phyloP scores from a whole-genome alignment of 2,797 vertebrate genomes.

The Enteromius anoplus region DNA sequence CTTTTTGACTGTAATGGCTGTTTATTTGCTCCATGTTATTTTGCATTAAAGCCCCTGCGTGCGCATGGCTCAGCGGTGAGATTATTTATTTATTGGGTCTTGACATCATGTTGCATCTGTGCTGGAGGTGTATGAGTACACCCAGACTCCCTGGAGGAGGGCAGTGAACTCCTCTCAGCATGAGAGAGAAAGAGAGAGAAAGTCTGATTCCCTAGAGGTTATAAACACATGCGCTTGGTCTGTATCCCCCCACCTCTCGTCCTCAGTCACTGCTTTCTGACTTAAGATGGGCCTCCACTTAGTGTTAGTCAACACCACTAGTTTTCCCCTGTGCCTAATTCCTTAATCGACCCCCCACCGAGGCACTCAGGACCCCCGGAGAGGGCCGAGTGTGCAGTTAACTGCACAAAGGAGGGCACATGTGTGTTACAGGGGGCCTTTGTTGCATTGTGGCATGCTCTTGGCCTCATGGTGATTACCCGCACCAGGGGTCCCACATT shows the following conservation, averaged over 20 bases:
- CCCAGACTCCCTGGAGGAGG: conserved; percentile 12
- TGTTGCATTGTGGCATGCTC: conserved; percentile 54
- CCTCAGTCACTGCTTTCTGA: conserved; percentile 35
- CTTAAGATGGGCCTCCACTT: conserved; percentile 53
- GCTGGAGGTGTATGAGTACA: conserved; percentile 10
- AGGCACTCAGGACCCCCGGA: conserved; percentile 57
- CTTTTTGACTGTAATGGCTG: conserved; percentile 31
- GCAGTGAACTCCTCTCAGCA: conserved; percentile 21
- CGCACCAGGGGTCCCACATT: conserved; percentile 75
- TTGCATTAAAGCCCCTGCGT: conserved; percentile 37
- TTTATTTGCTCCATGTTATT: conserved; percentile 37
- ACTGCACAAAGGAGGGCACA: conserved; percentile 53
- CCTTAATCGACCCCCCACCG: conserved; percentile 52
- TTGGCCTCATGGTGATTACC: conserved; percentile 80
- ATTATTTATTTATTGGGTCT: conserved; percentile 47
- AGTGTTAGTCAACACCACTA: conserved; percentile 53
- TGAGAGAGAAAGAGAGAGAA: background rate
- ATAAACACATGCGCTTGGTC: conserved; percentile 15
- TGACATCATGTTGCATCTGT: conserved; percentile 25
- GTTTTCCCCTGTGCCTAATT: conserved; percentile 53
- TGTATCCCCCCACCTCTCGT: background rate
- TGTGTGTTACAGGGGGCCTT: conserved; percentile 52
- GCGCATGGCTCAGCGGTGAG: background rate
- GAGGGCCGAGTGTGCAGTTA: conserved; percentile 59
- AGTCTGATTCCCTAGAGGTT: conserved; percentile 20